phyloP scores from a whole-genome alignment of 2,888 invertebrate genomes.

The Argyresthia goedartella region DNA sequence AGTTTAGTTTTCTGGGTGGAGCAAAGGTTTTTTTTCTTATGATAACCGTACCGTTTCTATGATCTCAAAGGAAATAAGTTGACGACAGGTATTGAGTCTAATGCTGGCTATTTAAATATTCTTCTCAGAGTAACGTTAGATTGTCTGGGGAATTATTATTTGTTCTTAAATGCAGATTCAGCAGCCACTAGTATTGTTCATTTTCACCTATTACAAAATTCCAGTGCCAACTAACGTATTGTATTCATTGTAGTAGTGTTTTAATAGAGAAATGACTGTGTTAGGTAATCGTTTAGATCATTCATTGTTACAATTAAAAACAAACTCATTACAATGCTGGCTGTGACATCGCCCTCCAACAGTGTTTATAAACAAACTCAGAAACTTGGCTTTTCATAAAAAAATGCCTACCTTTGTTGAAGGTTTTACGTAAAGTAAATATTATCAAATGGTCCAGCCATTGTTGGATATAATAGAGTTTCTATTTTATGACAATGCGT shows the following conservation, averaged over 20 bases:
- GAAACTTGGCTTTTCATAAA: conserved; percentile 1
- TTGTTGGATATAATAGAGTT: background rate
- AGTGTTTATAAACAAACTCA: conserved; percentile 3
- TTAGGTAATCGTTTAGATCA: conserved; percentile 47
- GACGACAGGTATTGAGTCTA: too few relatives aligned
- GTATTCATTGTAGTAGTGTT: conserved; percentile 1
- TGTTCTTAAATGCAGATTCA: too few relatives aligned
- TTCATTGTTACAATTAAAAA: conserved; percentile 36
- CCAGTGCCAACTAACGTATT: background rate
- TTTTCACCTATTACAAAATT: too few relatives aligned
- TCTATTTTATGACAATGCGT: background rate
- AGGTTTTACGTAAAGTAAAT: background rate
- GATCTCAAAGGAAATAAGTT: too few relatives aligned
- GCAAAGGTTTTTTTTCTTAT: too few relatives aligned
- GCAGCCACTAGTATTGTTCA: too few relatives aligned
- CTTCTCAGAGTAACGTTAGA: too few relatives aligned
- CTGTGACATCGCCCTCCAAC: conserved; percentile 20
- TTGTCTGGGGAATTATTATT: too few relatives aligned
- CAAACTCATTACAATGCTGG: conserved; percentile 28
- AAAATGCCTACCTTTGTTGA: background rate
- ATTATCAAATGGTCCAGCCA: background rate
- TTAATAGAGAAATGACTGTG: conserved; percentile 11
- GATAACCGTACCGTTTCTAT: too few relatives aligned
- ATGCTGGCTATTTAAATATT: too few relatives aligned
- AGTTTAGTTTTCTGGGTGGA: too few relatives aligned